Conservation (phyloP, 2,113 vertebrate genomes). For the Mugil cephalus region DNA sequence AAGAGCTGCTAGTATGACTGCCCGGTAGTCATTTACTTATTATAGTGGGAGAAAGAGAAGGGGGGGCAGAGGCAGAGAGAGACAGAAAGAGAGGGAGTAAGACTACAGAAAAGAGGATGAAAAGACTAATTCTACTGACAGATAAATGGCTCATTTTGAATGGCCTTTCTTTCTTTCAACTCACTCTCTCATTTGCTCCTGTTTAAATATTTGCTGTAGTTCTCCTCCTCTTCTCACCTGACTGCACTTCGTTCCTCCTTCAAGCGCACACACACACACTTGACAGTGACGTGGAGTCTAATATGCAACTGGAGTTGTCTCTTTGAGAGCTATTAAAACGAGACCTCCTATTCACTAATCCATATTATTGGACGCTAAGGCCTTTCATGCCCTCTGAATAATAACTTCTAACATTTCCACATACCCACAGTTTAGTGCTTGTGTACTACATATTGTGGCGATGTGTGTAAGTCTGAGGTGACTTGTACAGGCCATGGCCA, state of each 20-base stretch:
- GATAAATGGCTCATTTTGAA: conserved; percentile 79
- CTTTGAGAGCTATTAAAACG: conserved; percentile 75
- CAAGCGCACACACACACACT: conserved; percentile 48
- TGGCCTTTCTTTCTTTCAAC: conserved; percentile 81
- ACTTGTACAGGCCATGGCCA: neutral
- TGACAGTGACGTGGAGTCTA: conserved; percentile 58
- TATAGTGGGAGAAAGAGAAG: conserved; percentile 55
- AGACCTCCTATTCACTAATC: conserved; percentile 71
- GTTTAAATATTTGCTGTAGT: conserved; percentile 82
- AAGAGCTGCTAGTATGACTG: conserved; percentile 92
- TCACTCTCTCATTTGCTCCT: conserved; percentile 79
- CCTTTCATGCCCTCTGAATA: conserved; percentile 57
- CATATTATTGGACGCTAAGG: conserved; percentile 70
- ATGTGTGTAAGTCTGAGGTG: neutral
- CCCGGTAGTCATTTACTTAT: conserved; percentile 90
- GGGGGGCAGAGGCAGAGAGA: conserved; percentile 19
- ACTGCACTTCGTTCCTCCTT: conserved; percentile 34
- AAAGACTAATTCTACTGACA: conserved; percentile 90
- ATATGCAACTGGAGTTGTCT: conserved; percentile 68
- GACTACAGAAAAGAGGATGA: conserved; percentile 68
- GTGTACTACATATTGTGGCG: conserved; percentile 1
- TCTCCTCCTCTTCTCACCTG: conserved; percentile 68
- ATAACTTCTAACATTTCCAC: conserved; percentile 56
- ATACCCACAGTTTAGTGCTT: conserved; percentile 35
- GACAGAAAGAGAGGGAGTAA: conserved; percentile 29